Evolutionary conservation across 2,888 invertebrate species (phyloP).

Genomic region (Athalia rosae): DNA sequence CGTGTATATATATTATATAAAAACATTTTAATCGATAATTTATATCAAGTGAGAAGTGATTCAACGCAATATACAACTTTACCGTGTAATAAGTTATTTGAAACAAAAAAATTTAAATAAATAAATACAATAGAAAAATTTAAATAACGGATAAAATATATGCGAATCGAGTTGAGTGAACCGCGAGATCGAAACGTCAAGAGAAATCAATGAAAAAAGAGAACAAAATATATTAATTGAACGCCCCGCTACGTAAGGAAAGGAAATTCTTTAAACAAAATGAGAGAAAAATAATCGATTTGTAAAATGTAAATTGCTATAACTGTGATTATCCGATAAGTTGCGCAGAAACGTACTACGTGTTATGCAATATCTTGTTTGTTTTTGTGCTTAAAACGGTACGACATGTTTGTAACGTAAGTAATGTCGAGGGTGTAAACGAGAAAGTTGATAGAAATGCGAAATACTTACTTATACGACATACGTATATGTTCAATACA

Average conservation of each 20-base stretch:
- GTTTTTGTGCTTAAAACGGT: background rate
- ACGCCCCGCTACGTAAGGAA: slow-evolving; percentile 38
- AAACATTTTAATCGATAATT: slow-evolving; percentile 11
- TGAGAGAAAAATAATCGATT: slow-evolving; percentile 45
- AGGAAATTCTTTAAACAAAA: slow-evolving; percentile 37
- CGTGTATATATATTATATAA: background rate
- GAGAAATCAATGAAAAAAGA: background rate
- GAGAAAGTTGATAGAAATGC: too few relatives aligned
- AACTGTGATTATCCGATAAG: slow-evolving; percentile 62
- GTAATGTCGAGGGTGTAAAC: too few relatives aligned
- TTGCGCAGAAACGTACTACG: slow-evolving; percentile 51
- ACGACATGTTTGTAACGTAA: too few relatives aligned
- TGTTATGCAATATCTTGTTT: slow-evolving; percentile 19
- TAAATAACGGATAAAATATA: slow-evolving; percentile 22
- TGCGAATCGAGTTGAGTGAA: slow-evolving; percentile 34
- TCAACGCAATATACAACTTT: slow-evolving; percentile 62
- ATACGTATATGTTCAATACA: too few relatives aligned
- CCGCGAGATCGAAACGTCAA: slow-evolving; percentile 31
- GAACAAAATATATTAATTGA: slow-evolving; percentile 4
- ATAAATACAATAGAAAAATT: slow-evolving; percentile 42
- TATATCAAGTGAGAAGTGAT: slow-evolving; percentile 61
- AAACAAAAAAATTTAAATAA: slow-evolving; percentile 23
- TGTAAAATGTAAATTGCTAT: slow-evolving; percentile 64
- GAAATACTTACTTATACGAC: too few relatives aligned
- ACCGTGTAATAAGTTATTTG: slow-evolving; percentile 59